phyloP scores from a whole-genome alignment of 1,140 invertebrate genomes.

The Trachelipus rathkii region DNA sequence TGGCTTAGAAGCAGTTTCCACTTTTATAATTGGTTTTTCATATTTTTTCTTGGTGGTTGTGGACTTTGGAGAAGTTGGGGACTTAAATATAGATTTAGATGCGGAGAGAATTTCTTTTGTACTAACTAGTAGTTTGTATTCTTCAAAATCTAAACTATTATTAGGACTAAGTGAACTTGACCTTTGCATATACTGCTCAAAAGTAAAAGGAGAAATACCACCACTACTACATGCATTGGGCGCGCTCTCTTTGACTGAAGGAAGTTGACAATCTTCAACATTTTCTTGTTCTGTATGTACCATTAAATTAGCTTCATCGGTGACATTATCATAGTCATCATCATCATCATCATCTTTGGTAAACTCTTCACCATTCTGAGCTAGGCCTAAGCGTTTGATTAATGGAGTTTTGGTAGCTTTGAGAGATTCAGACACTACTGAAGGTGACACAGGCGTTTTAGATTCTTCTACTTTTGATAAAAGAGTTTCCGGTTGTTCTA shows the following conservation, averaged over 20 bases:
- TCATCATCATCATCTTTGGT: not conserved
- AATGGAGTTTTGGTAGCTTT: constrained; percentile 6
- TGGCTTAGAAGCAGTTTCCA: not conserved
- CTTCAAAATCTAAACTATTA: constrained; percentile 4
- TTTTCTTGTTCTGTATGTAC: no score
- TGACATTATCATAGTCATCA: not conserved
- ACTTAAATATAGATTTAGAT: not conserved
- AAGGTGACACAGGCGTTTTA: not conserved
- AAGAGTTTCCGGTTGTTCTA: not conserved
- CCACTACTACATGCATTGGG: no score
- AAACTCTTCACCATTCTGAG: not conserved
- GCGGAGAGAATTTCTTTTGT: constrained; percentile 5
- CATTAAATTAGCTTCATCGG: not conserved
- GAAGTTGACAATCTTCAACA: no score
- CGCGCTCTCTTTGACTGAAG: no score
- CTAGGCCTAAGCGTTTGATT: not conserved
- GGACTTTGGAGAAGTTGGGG: not conserved
- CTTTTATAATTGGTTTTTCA: constrained; percentile 2
- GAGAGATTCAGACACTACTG: not conserved
- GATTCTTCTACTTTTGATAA: not conserved
- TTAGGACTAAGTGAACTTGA: not conserved
- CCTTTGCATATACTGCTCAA: not conserved
- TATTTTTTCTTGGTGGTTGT: not conserved
- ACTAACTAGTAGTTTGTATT: not conserved
- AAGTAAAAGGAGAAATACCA: no score